Conservation (phyloP, 2,113 vertebrate species). For the Genyomyrus donnyi region DNA sequence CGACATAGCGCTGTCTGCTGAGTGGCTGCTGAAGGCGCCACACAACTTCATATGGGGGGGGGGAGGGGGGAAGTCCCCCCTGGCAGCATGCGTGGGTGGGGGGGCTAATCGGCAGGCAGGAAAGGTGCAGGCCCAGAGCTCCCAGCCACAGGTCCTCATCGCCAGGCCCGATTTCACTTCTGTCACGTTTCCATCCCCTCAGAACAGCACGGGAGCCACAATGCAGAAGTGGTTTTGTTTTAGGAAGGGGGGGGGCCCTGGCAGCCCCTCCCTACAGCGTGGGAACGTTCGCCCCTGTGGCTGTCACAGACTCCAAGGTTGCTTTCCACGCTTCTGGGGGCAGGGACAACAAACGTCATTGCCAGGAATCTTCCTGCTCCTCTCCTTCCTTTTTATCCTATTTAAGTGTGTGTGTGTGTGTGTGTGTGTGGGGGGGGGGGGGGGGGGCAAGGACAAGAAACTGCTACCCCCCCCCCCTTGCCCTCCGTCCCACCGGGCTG, state of each 20-base stretch:
- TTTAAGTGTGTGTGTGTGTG: not conserved
- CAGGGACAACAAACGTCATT: not conserved
- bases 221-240: not conserved
- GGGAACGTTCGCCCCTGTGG: not conserved
- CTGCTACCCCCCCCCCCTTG: not conserved
- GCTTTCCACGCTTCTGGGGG: not conserved
- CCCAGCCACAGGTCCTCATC: not conserved
- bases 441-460: not conserved
- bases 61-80: not conserved
- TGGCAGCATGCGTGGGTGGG: not conserved
- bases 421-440: not conserved
- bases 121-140: not conserved
- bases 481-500: too few species aligned
- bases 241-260: not conserved
- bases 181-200: not conserved
- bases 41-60: not conserved
- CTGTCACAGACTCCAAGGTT: not conserved
- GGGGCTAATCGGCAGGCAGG: not conserved
- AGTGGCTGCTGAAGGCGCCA: not conserved
- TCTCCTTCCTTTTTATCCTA: not conserved
- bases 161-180: not conserved
- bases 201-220: not conserved
- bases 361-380: not conserved
- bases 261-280: not conserved
- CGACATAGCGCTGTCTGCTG: slow-evolving; percentile 32